Evolutionary conservation across 2,113 vertebrate species (phyloP).

Genomic region (Argyrosomus japonicus): DNA sequence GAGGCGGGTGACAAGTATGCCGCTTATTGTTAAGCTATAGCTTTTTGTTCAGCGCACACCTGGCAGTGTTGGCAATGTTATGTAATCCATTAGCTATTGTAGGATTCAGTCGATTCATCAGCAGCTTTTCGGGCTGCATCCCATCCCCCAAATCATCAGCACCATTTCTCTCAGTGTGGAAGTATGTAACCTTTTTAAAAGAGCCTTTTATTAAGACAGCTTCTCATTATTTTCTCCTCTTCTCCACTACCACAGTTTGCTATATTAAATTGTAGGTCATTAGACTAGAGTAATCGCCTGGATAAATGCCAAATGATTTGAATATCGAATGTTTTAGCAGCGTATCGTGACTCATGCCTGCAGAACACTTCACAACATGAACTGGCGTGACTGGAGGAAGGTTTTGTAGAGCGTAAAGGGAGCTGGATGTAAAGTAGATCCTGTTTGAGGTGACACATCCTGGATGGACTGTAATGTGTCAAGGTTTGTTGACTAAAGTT

Average conservation of each 20-base stretch:
- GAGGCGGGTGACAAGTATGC: background rate
- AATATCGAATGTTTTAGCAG: constrained; percentile 7
- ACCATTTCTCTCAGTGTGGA: background rate
- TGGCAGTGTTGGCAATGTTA: background rate
- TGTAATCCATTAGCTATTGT: background rate
- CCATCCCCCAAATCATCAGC: background rate
- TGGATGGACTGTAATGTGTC: background rate
- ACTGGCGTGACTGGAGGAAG: background rate
- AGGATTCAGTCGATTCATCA: background rate
- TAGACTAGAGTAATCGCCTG: constrained; percentile 17
- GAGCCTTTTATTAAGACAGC: no score
- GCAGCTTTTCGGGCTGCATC: background rate
- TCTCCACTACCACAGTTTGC: background rate
- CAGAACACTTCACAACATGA: background rate
- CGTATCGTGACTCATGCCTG: background rate
- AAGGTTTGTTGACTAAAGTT: background rate
- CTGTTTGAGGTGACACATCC: constrained; percentile 10
- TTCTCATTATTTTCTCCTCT: no score
- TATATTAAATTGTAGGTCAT: background rate
- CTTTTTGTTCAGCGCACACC: background rate
- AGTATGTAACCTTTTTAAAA: no score
- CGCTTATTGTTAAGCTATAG: background rate
- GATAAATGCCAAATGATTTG: background rate
- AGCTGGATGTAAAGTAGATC: background rate
- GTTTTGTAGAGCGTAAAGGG: background rate